Evolutionary conservation across 1,140 invertebrate genomes (phyloP), one percentile per base, ranked within the genome.

Genomic region (Eciton burchellii): DNA sequence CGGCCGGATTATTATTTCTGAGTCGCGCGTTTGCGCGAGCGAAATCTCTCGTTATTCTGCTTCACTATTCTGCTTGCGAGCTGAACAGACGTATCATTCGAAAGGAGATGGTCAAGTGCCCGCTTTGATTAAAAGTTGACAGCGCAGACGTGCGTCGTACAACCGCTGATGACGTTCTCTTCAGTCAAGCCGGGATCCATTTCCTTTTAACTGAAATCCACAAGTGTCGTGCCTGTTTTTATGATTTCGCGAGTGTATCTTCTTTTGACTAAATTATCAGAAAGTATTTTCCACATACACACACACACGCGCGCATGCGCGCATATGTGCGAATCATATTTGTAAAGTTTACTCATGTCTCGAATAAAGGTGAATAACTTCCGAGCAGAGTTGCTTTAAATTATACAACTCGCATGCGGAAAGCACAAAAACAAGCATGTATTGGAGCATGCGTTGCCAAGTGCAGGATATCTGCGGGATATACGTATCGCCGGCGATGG

Each of bases 1-100:
- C 14, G 60, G 43, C 14, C 60, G 60, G 65, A 45, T 65, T 76
- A 76, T 76, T 76, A 76, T 76, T 76, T 76, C 45, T 65, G 73
- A 76, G 59, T 76, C 59, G 43, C 59, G 41, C 45, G 73, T 76
- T 76, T 65, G 73, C 41, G n/a, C 41, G 24, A 65, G 29, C n/a
- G 60, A 52, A 65, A 65, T 76, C 45, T 35, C 2, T 76, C 65
- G 65, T 76, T 29, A 24, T 76, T 76, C 65, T 45, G 9, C 29
- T 45, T n/a, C n/a, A 59, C 52, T 65, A 65, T 76, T 14, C n/a
- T n/a, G n/a, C n/a, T n/a, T n/a, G n/a, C n/a, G n/a, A n/a, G n/a
- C n/a, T n/a, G n/a, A 1, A 19, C 24, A 76, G 12, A 11, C 35
- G 49, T 29, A 41, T n/a, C 52, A 54, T 52, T 65, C 59, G 47